Evolutionary conservation across 2,888 invertebrate species (phyloP).

Genomic region (Imbricaverruca yamaguchii): DNA sequence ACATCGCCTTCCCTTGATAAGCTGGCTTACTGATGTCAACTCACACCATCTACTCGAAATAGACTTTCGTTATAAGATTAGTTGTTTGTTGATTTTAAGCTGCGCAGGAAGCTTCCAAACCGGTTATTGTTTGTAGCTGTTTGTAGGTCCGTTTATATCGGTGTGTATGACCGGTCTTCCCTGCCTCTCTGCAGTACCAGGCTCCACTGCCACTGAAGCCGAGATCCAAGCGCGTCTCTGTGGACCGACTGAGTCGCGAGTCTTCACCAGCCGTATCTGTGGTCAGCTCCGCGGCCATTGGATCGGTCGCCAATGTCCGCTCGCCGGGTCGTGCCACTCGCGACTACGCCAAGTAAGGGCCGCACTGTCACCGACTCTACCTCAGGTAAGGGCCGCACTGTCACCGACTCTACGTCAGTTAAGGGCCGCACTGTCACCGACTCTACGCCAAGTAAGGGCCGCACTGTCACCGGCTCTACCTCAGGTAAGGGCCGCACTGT

Average conservation of each 20-base stretch:
- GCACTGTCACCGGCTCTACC: neutral
- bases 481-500: too few relatives aligned
- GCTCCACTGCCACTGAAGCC: conserved; percentile 12
- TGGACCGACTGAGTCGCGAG: neutral
- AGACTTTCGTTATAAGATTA: too few relatives aligned
- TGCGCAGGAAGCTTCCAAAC: too few relatives aligned
- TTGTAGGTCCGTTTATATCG: too few relatives aligned
- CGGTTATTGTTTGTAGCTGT: too few relatives aligned
- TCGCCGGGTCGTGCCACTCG: neutral
- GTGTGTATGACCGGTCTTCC: neutral
- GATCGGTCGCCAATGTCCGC: neutral
- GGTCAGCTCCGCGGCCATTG: neutral
- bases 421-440: too few relatives aligned
- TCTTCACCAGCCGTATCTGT: neutral
- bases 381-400: too few relatives aligned
- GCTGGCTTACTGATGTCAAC: too few relatives aligned
- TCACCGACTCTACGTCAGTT: too few relatives aligned
- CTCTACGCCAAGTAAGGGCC: neutral
- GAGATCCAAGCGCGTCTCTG: neutral
- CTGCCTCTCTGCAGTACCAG: neutral
- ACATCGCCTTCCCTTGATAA: too few relatives aligned
- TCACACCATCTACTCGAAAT: too few relatives aligned
- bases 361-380: neutral
- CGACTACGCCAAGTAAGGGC: conserved; percentile 1
- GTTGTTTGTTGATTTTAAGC: too few relatives aligned